Percentiles rank a stretch among this genome's conserved stretches.
Conservation (phyloP, 2,888 invertebrate genomes). For the Osmoderma eremita region DNA sequence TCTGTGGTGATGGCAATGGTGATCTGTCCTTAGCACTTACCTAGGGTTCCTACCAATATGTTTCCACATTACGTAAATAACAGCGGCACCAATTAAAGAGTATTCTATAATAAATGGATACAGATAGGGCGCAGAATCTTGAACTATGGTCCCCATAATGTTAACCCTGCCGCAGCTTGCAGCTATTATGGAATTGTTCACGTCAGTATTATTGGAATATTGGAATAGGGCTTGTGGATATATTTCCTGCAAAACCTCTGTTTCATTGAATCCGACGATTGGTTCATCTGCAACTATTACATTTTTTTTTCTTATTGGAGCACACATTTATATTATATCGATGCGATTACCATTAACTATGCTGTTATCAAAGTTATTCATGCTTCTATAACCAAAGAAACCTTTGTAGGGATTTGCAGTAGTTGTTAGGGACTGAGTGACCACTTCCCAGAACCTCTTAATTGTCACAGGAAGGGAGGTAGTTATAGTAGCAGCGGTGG, state of each 20-base stretch:
- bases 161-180: slow-evolving; percentile 82
- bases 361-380: slow-evolving; percentile 59
- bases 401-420: slow-evolving; percentile 52
- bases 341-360: slow-evolving; percentile 57
- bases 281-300: slow-evolving; percentile 47
- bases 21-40: no score
- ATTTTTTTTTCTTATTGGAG: not conserved
- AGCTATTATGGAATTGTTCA: slow-evolving; percentile 55
- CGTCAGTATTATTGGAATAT: slow-evolving; percentile 45
- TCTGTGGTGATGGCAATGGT: no score
- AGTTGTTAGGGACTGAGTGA: slow-evolving; percentile 49
- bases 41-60: slow-evolving; percentile 90
- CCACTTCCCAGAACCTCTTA: slow-evolving; percentile 58
- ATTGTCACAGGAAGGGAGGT: slow-evolving; percentile 56
- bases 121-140: slow-evolving; percentile 92
- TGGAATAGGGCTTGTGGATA: slow-evolving; percentile 56
- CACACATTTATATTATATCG: not conserved
- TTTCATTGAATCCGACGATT: slow-evolving; percentile 31
- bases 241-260: slow-evolving; percentile 57
- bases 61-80: slow-evolving; percentile 96
- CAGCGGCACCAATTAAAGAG: slow-evolving; percentile 93
- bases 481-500: slow-evolving; percentile 53
- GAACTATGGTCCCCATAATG: slow-evolving; percentile 92
- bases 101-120: slow-evolving; percentile 97
- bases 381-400: slow-evolving; percentile 62